phyloP scores from a whole-genome alignment of 2,113 vertebrate species.

The Elaphurus davidianus region DNA sequence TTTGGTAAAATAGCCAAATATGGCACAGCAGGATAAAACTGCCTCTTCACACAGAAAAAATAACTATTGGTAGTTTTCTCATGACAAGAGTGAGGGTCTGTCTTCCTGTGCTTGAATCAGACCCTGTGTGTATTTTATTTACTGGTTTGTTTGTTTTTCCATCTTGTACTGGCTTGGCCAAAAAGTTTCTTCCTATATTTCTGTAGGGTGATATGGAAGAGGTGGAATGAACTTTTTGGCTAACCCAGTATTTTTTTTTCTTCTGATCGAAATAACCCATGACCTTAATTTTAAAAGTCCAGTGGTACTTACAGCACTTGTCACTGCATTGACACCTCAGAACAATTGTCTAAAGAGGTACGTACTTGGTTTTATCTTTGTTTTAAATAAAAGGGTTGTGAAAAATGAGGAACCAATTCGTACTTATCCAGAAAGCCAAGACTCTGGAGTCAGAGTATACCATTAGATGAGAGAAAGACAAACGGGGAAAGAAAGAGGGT shows the following conservation, averaged over 20 bases:
- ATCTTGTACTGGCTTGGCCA: not conserved
- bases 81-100: not conserved
- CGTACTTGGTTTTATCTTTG: not conserved
- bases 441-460: not conserved
- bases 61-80: not conserved
- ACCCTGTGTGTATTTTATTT: not conserved
- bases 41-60: not conserved
- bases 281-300: not conserved
- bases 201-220: not conserved
- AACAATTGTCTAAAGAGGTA: not conserved
- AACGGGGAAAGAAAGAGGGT: not conserved
- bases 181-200: not conserved
- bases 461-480: not conserved
- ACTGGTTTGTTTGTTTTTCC: not conserved
- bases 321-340: not conserved
- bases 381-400: not conserved
- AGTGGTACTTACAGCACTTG: not conserved
- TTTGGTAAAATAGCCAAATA: not conserved
- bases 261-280: not conserved
- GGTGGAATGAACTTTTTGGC: not conserved
- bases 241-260: not conserved
- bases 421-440: not conserved
- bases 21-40: not conserved
- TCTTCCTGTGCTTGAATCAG: not conserved
- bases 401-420: not conserved